Evolutionary conservation across 1,140 invertebrate genomes (phyloP), one percentile per base, ranked within the genome.

Genomic region (Neelides sp.): DNA sequence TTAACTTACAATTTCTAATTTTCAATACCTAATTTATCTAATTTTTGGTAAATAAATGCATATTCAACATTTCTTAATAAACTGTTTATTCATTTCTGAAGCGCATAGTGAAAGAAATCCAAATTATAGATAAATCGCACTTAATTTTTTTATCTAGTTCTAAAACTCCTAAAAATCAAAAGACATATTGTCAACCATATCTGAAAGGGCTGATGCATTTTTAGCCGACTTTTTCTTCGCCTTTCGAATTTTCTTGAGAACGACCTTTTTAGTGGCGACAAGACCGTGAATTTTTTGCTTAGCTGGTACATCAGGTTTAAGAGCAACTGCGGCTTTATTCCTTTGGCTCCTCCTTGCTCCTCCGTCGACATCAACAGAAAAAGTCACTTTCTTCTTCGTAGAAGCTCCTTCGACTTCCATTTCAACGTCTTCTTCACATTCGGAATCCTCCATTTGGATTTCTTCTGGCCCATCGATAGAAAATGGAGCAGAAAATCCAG

Each of bases 191-290:
- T 57, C 55, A 17, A 60, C 35, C 20, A 57, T 37, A 37, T 49
- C 27, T 27, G 54, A 50, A 22, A 60, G 40, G 27, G 48, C 50
- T 2, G 34, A 10, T 5, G 58, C 54, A 1, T 54, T 26, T 39
- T 60, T 60, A 3, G 48, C 26, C 15, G 37, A 34, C 24, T 60
- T 60, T 43, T 60, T 60, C 28, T 55, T 54, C 1, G 50, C 36
- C 41, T 60, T 60, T n/a, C 45, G 41, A 1, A 60, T 40, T 42
- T 57, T 60, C 46, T 60, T 60, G 17, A 51, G n/a, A 19, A 54
- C 22, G 2, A 32, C 30, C 27, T 57, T 60, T 27, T 55, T 60
- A 1, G 50, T 52, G 3, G 54, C 58, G 2, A 59, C 37, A 12
- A 53, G 34, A 12, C 42, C 45, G 1, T 36, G 28, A 13, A 26